These are phyloP conservation scores for Laodelphax striatellus DNA, from an alignment of 1,140 invertebrate species.

Conservation along the genomic window DNA sequence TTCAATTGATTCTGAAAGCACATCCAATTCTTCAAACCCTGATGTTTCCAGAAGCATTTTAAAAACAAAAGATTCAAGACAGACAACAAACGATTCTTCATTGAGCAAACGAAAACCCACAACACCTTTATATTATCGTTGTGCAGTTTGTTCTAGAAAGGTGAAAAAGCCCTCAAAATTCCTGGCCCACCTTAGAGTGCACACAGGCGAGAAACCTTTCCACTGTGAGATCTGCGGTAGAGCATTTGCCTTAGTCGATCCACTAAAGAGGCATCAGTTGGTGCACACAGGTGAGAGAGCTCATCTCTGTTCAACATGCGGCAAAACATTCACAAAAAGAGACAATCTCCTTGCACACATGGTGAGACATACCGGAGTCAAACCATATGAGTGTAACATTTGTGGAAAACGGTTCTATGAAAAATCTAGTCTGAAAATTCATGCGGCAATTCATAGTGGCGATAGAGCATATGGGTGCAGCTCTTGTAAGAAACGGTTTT, in stretches of 20 bases:
- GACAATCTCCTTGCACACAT: slow-evolving; percentile 21
- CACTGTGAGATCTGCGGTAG: slow-evolving; percentile 36
- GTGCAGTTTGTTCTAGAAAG: not conserved
- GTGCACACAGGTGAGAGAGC: slow-evolving; percentile 47
- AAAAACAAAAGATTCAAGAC: no score
- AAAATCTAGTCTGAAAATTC: slow-evolving; percentile 23
- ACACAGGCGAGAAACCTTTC: slow-evolving; percentile 29
- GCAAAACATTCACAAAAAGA: slow-evolving; percentile 45
- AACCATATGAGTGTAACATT: slow-evolving; percentile 46
- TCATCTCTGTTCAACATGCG: slow-evolving; percentile 51
- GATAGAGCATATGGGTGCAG: no score
- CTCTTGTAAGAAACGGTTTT: no score
- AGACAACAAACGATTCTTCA: slow-evolving; percentile 31
- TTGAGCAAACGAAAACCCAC: not conserved
- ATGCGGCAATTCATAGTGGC: not conserved
- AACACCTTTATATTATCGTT: not conserved
- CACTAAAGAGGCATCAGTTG: slow-evolving; percentile 35
- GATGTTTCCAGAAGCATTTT: no score
- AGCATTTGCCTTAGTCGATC: slow-evolving; percentile 34
- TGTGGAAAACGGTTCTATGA: slow-evolving; percentile 43
- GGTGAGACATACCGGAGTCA: slow-evolving; percentile 41
- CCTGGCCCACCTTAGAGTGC: not conserved
- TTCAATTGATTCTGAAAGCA: no score
- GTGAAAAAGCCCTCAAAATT: no score
- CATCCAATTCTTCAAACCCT: no score